Base-by-base conservation (phyloP, 2,888 invertebrate species). In the Hartigia nigra region DNA sequence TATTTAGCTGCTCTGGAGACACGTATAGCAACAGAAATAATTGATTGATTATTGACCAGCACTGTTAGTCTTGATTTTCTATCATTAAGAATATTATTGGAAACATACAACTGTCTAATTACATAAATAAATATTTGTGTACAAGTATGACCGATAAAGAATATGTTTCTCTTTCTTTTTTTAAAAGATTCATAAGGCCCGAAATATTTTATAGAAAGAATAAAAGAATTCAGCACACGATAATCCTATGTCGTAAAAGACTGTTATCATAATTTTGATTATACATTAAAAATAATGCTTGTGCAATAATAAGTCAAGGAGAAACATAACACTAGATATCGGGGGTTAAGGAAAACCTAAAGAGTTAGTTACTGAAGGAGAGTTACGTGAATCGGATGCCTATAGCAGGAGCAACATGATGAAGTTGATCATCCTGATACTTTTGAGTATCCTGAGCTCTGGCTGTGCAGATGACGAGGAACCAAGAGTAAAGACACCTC, bases 401-500 rank as follows among this genome's bases (percentile, higher is more conserved):
- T 9, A 55, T 55, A 2, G 23, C 5, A 23, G 5, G 9, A 23
- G 23, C 23, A 55, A 55, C 55, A 23, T 55, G 23, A 55, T 55
- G 55, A 55, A 55, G 55, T 14, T 23, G 23, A 55, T 55, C 55
- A 2, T 55, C 55, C 23, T 55, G 9, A 55, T 55, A 55, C 55
- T 55, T 55, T 55, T 55, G 55, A 55, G 55, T 9, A 14, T 55
- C 55, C 23, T 55, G 23, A 23, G 55, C 23, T 2, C 55, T 72
- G 72, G 72, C 31, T 72, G 14, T 31, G 31, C 72, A 1, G 72
- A 31, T 23, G 31, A 80, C 36, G 74, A 77, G 75, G 74, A 81
- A n/a, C 88, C 89, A 5, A 83, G 77, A 36, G 84, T 89, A 0
- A 82, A 83, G 79, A 90, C 86, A 72, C 84, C 87, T 12, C 78